Evolutionary conservation across 1,140 invertebrate genomes (phyloP), one percentile per base, ranked within the genome.

Genomic region (Luehdorfia chinensis): DNA sequence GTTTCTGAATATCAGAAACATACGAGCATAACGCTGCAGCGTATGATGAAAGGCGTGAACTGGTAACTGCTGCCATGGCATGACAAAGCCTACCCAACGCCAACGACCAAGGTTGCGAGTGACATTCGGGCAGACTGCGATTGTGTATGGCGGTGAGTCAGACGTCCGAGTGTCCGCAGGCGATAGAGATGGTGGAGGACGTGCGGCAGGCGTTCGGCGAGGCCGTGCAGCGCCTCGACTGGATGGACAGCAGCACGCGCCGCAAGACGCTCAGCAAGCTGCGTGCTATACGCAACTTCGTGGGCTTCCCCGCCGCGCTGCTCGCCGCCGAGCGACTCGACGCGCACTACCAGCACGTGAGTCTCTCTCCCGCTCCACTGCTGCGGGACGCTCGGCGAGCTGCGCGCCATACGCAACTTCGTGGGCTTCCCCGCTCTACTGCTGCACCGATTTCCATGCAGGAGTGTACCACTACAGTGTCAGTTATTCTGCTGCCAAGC

Each of bases 171-270:
- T n/a, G n/a, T n/a, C n/a, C n/a, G n/a, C 49, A 79, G 92, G 93
- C 94, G 0, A 75, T 93, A 43, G 90, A 93, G 67, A 94, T 96
- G 92, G 90, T 96, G 18, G 73, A 89, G 32, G 92, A 94, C 60
- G 91, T 96, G 1, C 88, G 91, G 37, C 73, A 87, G 1, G 91
- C 94, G 1, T 95, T 96, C 73, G 89, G 92, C 23, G 90, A 91
- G 21, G 89, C 93, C 37, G 88, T 96, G 0, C 64, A 88, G 0
- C 87, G 91, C 51, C 81, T 94, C 6, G 88, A 92, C 7, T 96
- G 95, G 95, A 95, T 96, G 93, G 94, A 95, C 68, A 78, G 87
- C 1, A 86, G 84, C 13, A 95, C 94, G 5, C 88, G 89, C 47
- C 66, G 80, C 41, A 87, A 84, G 52, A 92, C 92, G 1, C 87